Base-by-base conservation (phyloP, 2,797 vertebrate genomes). In the Botia almorhae region DNA sequence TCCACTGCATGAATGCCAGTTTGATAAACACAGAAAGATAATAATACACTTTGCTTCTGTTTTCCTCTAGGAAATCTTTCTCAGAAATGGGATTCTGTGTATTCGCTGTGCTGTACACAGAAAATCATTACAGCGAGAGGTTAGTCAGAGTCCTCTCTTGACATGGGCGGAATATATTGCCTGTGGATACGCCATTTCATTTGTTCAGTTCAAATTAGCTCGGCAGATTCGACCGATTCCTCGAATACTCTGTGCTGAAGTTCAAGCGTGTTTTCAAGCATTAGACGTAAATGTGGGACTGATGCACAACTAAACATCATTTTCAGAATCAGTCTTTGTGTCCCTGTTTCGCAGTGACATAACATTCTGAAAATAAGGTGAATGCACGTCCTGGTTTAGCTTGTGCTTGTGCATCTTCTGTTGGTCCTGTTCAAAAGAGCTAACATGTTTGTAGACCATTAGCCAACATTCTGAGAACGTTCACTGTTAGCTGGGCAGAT, bases 1-100 rank as follows among this genome's bases (percentile, higher is more conserved):
- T 46, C 48, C 8, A 29, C 3, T n/a, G 46, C 50, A 23, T 55
- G 14, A 64, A 71, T 53, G 58, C 11, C 77, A 79, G 21, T 60
- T 56, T 46, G 77, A 72, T 65, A 65, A 72, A 79, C 55, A 56
- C 43, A 64, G 16, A 72, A 72, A 55, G 29, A 79, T 46, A 64
- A 56, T 7, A 64, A 12, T 12, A 61, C 17, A 26, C 60, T 55
- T 60, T 19, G 26, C 12, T 29, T 23, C 56, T 39, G 58, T 19
- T 17, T 53, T 63, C 65, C 58, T 55, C 55, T 17, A 43, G 53
- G 39, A 48, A n/a, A 60, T 50, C 16, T 58, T 77, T 79, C 69
- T 43, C 29, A 79, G 60, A 55, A 79, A 21, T 3, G 33, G 6
- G 29, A 43, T 79, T 46, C 48, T 64, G 29, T 79, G 21, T 71